A percentile compares a stretch with the other conserved stretches of the same genome.
Conservation (phyloP, 2,888 invertebrate species). For the Caenorhabditis panamensis region DNA sequence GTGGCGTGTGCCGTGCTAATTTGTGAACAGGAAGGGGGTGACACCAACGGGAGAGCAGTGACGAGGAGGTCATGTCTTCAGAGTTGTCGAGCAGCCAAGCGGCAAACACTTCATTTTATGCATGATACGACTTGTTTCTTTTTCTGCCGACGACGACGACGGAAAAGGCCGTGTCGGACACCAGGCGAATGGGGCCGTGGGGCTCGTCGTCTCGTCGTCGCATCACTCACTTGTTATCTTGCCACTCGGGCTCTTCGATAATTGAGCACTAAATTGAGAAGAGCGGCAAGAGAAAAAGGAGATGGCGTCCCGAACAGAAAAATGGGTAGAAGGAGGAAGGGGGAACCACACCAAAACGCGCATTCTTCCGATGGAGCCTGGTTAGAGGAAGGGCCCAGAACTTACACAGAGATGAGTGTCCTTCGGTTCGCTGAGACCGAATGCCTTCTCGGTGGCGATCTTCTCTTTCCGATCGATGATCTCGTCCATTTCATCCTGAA, state of each 20-base stretch:
- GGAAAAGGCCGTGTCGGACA: not conserved
- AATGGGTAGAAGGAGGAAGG: not conserved
- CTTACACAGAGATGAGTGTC: constrained; percentile 43
- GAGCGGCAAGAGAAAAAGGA: not conserved
- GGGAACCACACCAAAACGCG: too few relatives aligned
- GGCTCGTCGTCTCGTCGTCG: constrained; percentile 10
- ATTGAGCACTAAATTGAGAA: constrained; percentile 44
- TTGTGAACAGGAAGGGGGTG: not conserved
- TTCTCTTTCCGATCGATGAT: constrained; percentile 44
- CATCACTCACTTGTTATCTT: constrained; percentile 50
- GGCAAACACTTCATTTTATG: constrained; percentile 58
- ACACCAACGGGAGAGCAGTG: constrained; percentile 17
- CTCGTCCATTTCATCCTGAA: constrained; percentile 37
- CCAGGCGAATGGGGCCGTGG: not conserved
- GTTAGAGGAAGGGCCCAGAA: constrained; percentile 3
- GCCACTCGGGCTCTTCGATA: constrained; percentile 34
- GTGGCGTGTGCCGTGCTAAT: not conserved
- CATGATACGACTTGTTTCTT: constrained; percentile 57
- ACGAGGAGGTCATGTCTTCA: constrained; percentile 20
- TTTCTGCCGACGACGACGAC: constrained; percentile 5
- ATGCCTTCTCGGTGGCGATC: constrained; percentile 45
- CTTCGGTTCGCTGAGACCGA: constrained; percentile 22
- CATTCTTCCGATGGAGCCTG: too few relatives aligned
- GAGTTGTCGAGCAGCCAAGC: constrained; percentile 41
- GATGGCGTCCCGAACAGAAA: constrained; percentile 3